Evolutionary conservation across 2,113 vertebrate genomes (phyloP).

Genomic region (Hemicordylus capensis): DNA sequence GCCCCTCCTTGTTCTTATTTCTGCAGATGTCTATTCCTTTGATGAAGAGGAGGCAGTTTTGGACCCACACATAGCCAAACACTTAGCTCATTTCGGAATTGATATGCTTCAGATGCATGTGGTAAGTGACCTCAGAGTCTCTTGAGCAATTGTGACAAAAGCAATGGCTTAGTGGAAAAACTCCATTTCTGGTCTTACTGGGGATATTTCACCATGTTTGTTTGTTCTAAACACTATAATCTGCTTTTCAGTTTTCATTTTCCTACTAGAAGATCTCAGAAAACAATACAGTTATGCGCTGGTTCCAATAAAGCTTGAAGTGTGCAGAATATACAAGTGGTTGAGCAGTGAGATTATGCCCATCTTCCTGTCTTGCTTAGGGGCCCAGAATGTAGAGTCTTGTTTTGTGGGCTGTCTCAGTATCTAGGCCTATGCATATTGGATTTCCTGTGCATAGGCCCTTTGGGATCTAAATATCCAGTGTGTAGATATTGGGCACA

Average conservation of each 20-base stretch:
- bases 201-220: not conserved
- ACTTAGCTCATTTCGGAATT: constrained; percentile 96
- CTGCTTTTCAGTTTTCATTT: not conserved
- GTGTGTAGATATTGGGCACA: not conserved
- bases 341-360: not conserved
- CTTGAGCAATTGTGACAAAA: not conserved
- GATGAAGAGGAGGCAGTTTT: constrained; percentile 96
- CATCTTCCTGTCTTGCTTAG: not conserved
- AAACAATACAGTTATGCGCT: not conserved
- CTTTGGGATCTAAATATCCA: not conserved
- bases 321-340: not conserved
- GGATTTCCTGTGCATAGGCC: not conserved
- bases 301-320: not conserved
- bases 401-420: not conserved
- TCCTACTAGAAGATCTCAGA: not conserved
- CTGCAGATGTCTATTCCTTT: constrained; percentile 95
- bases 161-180: not conserved
- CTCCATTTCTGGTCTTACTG: not conserved
- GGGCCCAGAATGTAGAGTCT: not conserved
- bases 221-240: not conserved
- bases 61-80: constrained; percentile 93
- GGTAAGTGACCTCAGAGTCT: constrained; percentile 74
- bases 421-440: not conserved
- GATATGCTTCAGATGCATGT: constrained; percentile 96
- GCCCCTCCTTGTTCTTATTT: constrained; percentile 50